Conservation (phyloP, 2,113 vertebrate species). For the Motacilla alba region DNA sequence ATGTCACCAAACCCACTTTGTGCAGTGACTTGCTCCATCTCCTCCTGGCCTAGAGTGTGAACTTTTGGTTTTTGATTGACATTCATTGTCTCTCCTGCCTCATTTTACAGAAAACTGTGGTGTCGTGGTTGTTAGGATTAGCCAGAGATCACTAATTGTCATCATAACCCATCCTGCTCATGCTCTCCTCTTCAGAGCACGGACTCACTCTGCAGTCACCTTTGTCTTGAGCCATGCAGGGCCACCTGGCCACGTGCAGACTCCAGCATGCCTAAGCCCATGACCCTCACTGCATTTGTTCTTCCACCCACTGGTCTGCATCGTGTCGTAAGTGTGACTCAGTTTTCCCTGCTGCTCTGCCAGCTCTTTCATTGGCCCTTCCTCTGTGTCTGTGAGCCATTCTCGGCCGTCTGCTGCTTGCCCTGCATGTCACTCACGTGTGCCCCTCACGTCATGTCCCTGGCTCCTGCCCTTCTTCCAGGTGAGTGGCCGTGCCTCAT, state of each 20-base stretch:
- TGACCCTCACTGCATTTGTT: slow-evolving; percentile 49
- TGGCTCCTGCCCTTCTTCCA: slow-evolving; percentile 6
- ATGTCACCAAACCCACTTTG: not conserved
- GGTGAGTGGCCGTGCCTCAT: not conserved
- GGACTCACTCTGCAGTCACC: slow-evolving; percentile 39
- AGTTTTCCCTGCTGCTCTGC: slow-evolving; percentile 6
- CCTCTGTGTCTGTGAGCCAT: not conserved
- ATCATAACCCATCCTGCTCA: not conserved
- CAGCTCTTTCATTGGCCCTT: slow-evolving; percentile 11
- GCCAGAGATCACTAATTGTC: not conserved
- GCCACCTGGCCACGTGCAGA: not conserved
- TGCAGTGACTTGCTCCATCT: not conserved
- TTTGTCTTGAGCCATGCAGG: not conserved
- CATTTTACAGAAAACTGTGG: not conserved
- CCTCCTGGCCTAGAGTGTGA: not conserved
- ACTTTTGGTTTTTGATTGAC: not conserved
- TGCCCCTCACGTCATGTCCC: not conserved
- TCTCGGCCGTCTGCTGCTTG: not conserved
- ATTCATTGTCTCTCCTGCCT: not conserved
- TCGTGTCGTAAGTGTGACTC: slow-evolving; percentile 40
- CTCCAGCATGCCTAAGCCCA: slow-evolving; percentile 41
- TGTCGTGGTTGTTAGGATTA: not conserved
- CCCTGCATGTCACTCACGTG: not conserved
- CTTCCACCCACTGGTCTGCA: slow-evolving; percentile 55
- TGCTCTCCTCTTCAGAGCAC: slow-evolving; percentile 8